Conservation (phyloP, 2,797 vertebrate species). For the Manis pentadactyla region DNA sequence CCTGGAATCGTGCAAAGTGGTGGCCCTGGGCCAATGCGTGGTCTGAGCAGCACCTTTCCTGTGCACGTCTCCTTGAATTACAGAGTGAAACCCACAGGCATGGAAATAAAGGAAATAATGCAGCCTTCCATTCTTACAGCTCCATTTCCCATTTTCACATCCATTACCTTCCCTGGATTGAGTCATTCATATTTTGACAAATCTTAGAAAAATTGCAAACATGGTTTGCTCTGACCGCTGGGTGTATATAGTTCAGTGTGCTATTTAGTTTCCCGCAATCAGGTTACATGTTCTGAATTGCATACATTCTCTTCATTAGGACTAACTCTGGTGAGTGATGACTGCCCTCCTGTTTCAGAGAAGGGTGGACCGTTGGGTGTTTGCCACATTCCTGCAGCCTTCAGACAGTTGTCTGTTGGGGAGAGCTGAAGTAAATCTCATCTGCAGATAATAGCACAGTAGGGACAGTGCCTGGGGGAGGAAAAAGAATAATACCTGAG, state of each 20-base stretch:
- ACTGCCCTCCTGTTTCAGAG: not conserved
- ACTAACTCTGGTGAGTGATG: not conserved
- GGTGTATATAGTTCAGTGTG: not conserved
- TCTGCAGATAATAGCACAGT: slow-evolving; percentile 39
- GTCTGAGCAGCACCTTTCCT: not conserved
- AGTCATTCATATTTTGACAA: not conserved
- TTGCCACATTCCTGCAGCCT: not conserved
- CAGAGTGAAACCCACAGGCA: not conserved
- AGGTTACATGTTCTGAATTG: not conserved
- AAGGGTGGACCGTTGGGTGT: not conserved
- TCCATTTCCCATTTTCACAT: not conserved
- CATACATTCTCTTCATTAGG: not conserved
- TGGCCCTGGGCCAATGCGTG: accelerated
- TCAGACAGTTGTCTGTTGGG: not conserved
- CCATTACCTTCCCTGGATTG: slow-evolving; percentile 2
- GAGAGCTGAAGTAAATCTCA: slow-evolving; percentile 57
- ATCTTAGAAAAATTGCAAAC: not conserved
- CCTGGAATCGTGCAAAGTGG: not conserved
- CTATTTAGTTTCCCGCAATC: not conserved
- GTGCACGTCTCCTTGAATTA: not conserved
- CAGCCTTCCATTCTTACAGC: not conserved
- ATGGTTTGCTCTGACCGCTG: not conserved
- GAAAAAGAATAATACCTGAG: slow-evolving; percentile 61
- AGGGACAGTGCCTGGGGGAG: slow-evolving; percentile 24
- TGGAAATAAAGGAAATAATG: not conserved